Conservation (phyloP, 2,888 invertebrate genomes). For the Timema podura region DNA sequence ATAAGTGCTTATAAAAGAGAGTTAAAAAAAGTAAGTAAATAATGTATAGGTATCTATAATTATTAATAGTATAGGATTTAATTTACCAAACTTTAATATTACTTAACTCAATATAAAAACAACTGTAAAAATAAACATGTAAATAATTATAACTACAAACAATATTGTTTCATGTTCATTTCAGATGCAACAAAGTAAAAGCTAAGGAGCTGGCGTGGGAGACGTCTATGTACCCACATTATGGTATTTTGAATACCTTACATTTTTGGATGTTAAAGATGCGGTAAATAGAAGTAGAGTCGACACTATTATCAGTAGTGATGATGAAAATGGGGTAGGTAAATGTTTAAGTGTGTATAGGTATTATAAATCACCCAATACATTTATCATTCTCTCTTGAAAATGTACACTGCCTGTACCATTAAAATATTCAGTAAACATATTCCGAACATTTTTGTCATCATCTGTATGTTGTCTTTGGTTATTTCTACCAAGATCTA, state of each 20-base stretch:
- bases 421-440: constrained; percentile 8
- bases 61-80: no score
- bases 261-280: constrained; percentile 1
- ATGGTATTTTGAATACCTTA: constrained; percentile 1
- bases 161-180: no score
- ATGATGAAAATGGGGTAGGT: background rate
- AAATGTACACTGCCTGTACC: background rate
- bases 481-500: constrained; percentile 6
- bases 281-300: background rate
- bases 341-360: background rate
- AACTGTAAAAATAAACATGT: no score
- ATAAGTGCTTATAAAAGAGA: no score
- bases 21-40: no score
- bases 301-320: constrained; percentile 7
- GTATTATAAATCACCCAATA: background rate
- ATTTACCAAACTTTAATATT: no score
- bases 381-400: constrained; percentile 1
- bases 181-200: no score
- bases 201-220: background rate
- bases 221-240: background rate
- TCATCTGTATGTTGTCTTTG: background rate
- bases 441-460: constrained; percentile 9
- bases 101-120: no score
- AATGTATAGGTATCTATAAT: no score
- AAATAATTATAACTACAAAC: no score